Evolutionary conservation across 2,888 invertebrate species (phyloP), one percentile per base, ranked within the genome.

Genomic region (Rhopalosiphum nymphaeae): DNA sequence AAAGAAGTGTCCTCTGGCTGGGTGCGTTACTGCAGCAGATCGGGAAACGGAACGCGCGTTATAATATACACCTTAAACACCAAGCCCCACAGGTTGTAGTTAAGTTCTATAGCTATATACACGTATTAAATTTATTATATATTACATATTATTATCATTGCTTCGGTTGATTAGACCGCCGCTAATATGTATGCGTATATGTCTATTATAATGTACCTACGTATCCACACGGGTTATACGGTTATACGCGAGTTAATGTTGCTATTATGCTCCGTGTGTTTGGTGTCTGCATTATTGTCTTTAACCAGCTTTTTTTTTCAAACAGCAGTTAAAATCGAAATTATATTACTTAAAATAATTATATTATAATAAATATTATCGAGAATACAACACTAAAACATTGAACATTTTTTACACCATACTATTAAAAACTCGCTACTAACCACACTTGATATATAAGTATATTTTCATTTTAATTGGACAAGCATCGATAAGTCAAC

Each of bases 1-100:
- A 84, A 61, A 88, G n/a, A 88, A 93, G 89, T 93, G 92, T 93
- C 92, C 67, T 93, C 67, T 29, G 61, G 61, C 49, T 88, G 92
- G 92, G 89, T 67, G 92, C 86, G 92, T 67, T 92, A 92, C 87
- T 36, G 53, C 25, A 21, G 46, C 78, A 36, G 21, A 78, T 21
- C 36, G 78, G 36, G 36, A 36, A 78, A 78, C 78, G 78, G 9
- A 36, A 36, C 36, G 36, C 36, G 7, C 36, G 78, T 36, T 21
- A 36, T 67, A 67, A 67, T 67, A n/a, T 78, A 78, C 78, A 78
- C 78, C 78, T 78, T 78, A 78, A 78, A 86, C 86, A 26, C 90
- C 67, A 16, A 46, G 67, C 90, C 90, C 90, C 46, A 90, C 90
- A 90, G 90, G 67, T 89, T 67, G 5, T 88, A 88, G 56, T 88